These are phyloP conservation scores for Pterocles burchelli DNA, from an alignment of 2,113 vertebrate genomes.

Conservation along the genomic window DNA sequence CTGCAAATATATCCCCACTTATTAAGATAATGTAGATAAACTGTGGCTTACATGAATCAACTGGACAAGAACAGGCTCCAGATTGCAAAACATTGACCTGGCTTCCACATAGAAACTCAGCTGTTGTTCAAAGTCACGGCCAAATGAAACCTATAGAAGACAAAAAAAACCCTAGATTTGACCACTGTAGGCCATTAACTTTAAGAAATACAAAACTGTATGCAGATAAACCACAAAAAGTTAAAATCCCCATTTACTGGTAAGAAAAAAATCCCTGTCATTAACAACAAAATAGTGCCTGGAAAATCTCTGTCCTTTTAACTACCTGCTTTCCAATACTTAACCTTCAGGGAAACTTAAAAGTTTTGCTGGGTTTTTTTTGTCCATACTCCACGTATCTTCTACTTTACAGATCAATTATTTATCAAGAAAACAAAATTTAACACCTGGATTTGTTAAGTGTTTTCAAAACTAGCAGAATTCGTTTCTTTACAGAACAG, in stretches of 20 bases:
- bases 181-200: neutral
- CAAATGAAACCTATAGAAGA: slow-evolving; percentile 88
- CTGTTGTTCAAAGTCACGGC: slow-evolving; percentile 97
- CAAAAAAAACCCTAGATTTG: neutral
- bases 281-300: neutral
- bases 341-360: neutral
- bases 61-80: slow-evolving; percentile 93
- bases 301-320: neutral
- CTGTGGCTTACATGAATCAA: slow-evolving; percentile 89
- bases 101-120: slow-evolving; percentile 97
- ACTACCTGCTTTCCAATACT: neutral
- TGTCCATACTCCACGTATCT: neutral
- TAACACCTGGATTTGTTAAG: neutral
- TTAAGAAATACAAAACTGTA: neutral
- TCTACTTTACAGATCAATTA: neutral
- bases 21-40: neutral
- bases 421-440: neutral
- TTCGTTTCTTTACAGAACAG: neutral
- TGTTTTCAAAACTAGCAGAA: neutral
- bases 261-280: neutral
- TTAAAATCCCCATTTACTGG: neutral
- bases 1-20: neutral
- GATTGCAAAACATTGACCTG: slow-evolving; percentile 92
- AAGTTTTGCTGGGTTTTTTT: accelerated
- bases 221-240: neutral